phyloP scores from a whole-genome alignment of 2,888 invertebrate genomes.

The Limenitis camilla region DNA sequence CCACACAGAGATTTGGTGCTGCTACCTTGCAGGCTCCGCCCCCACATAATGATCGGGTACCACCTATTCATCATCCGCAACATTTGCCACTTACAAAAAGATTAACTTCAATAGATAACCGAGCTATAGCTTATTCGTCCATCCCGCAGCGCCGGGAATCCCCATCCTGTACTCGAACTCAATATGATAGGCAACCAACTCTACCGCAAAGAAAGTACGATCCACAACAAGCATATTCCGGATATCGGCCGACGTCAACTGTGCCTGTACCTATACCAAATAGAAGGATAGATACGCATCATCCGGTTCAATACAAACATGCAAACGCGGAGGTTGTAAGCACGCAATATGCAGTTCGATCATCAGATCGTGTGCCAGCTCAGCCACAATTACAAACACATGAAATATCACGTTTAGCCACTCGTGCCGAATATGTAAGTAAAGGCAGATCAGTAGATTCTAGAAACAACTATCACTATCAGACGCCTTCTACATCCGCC shows the following conservation, averaged over 20 bases:
- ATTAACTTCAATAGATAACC: constrained; percentile 40
- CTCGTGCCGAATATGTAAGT: constrained; percentile 48
- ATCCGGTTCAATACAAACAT: constrained; percentile 53
- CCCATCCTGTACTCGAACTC: constrained; percentile 50
- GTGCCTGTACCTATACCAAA: constrained; percentile 47
- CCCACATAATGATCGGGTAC: constrained; percentile 64
- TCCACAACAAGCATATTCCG: constrained; percentile 62
- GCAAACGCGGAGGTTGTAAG: constrained; percentile 43
- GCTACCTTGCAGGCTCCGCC: constrained; percentile 50
- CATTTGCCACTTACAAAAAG: constrained; percentile 43
- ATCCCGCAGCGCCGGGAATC: constrained; percentile 52
- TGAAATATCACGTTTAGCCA: constrained; percentile 44
- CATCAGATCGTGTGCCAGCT: constrained; percentile 48
- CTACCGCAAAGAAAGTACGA: constrained; percentile 60
- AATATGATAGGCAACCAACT: constrained; percentile 54
- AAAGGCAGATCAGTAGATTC: constrained; percentile 45
- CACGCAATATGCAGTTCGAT: constrained; percentile 47
- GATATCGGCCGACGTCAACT: constrained; percentile 51
- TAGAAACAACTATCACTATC: constrained; percentile 50
- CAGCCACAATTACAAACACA: constrained; percentile 46
- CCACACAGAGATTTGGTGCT: constrained; percentile 51
- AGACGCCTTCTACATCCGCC: constrained; percentile 55
- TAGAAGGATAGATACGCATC: constrained; percentile 54
- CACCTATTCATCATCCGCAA: constrained; percentile 66
- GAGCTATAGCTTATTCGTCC: constrained; percentile 47